Conservation (phyloP, 2,888 invertebrate genomes). For the Melangyna quadrimaculata region DNA sequence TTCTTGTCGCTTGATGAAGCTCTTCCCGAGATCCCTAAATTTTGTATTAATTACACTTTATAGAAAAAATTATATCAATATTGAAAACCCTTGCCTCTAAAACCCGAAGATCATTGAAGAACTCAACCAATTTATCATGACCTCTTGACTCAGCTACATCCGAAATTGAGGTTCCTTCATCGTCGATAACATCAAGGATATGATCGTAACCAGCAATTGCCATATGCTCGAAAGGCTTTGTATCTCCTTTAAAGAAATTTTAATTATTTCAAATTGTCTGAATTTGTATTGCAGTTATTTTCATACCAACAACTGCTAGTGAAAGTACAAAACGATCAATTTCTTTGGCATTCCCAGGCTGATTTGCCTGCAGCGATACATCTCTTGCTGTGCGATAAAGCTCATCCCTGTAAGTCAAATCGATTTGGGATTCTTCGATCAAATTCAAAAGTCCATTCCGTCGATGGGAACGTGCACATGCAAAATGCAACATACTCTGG, state of each 20-base stretch:
- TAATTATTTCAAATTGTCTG: background rate
- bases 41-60: background rate
- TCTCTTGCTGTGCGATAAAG: conserved; percentile 93
- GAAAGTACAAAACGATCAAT: conserved; percentile 91
- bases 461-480: conserved; percentile 90
- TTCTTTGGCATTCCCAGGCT: conserved; percentile 89
- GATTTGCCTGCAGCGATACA: conserved; percentile 90
- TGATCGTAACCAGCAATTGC: conserved; percentile 93
- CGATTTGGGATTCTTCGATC: conserved; percentile 89
- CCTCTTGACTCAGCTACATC: conserved; percentile 87
- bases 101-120: conserved; percentile 87
- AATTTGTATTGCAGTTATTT: background rate
- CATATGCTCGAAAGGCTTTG: conserved; percentile 83
- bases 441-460: conserved; percentile 90
- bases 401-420: conserved; percentile 91
- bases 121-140: conserved; percentile 85
- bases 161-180: conserved; percentile 85
- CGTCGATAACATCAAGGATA: conserved; percentile 89
- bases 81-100: conserved; percentile 85
- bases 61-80: background rate
- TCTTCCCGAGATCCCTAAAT: conserved; percentile 88
- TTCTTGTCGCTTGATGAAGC: conserved; percentile 87
- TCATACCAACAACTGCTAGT: conserved; percentile 88
- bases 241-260: conserved; percentile 82
- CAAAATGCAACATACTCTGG: conserved; percentile 94